phyloP scores from a whole-genome alignment of 2,888 invertebrate genomes.

The Protodeltote pygarga region DNA sequence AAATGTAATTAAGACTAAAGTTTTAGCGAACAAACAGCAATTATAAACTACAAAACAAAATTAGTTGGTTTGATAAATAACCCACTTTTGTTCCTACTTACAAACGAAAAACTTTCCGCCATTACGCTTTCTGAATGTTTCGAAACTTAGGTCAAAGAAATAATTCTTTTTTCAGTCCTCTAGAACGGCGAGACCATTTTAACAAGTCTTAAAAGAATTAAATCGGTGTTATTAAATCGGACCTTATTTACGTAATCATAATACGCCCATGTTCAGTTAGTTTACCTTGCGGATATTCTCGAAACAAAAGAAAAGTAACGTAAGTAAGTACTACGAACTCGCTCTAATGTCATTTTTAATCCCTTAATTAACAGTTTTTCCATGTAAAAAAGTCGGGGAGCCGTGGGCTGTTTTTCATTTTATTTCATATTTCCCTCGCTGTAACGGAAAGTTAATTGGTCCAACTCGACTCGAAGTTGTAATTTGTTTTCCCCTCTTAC shows the following conservation, averaged over 20 bases:
- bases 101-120: conserved; percentile 25
- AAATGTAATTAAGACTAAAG: conserved; percentile 1
- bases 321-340: conserved; percentile 79
- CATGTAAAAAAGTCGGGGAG: conserved; percentile 70
- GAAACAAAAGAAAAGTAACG: conserved; percentile 77
- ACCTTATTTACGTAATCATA: conserved; percentile 62
- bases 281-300: conserved; percentile 60
- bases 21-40: conserved; percentile 15
- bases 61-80: conserved; percentile 29
- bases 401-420: conserved; percentile 82
- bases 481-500: conserved; percentile 81
- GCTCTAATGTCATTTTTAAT: conserved; percentile 85
- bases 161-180: conserved; percentile 46
- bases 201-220: conserved; percentile 58
- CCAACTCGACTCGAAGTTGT: conserved; percentile 81
- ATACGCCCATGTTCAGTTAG: conserved; percentile 47
- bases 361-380: conserved; percentile 85
- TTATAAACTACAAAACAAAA: conserved; percentile 25
- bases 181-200: conserved; percentile 53
- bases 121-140: conserved; percentile 23
- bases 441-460: conserved; percentile 86
- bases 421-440: conserved; percentile 83
- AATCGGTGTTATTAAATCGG: conserved; percentile 40
- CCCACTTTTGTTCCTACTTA: conserved; percentile 19
- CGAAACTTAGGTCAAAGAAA: conserved; percentile 28